Percentiles rank a stretch among this genome's conserved stretches.
Evolutionary conservation across 2,888 invertebrate genomes (phyloP).

Genomic region (Germaria angustata): DNA sequence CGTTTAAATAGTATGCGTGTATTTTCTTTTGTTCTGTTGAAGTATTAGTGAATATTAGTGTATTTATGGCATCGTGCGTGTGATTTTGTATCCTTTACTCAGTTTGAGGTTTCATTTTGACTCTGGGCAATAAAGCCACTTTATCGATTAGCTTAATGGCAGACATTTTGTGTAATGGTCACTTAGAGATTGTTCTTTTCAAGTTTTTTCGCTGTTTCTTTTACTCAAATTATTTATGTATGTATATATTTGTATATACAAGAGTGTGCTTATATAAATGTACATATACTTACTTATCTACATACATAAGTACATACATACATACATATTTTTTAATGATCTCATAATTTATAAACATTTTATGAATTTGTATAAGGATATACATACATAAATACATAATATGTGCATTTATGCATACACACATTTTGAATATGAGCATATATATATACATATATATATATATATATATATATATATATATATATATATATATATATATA

Average conservation of each 20-base stretch:
- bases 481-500: neutral
- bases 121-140: slow-evolving; percentile 64
- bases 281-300: neutral
- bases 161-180: slow-evolving; percentile 58
- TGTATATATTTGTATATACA: neutral
- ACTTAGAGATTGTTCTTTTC: slow-evolving; percentile 27
- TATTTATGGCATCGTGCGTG: neutral
- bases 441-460: too few species aligned
- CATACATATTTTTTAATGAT: neutral
- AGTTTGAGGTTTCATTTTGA: slow-evolving; percentile 61
- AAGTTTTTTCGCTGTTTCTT: slow-evolving; percentile 12
- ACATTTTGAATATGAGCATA: too few species aligned
- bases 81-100: slow-evolving; percentile 3
- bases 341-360: too few species aligned
- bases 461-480: too few species aligned
- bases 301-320: neutral
- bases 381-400: too few species aligned
- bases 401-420: too few species aligned
- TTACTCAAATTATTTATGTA: neutral
- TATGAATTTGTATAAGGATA: too few species aligned
- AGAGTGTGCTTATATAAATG: neutral
- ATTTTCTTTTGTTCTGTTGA: slow-evolving; percentile 13
- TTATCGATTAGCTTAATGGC: slow-evolving; percentile 66
- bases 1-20: slow-evolving; percentile 45
- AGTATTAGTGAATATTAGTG: neutral